phyloP scores from a whole-genome alignment of 1,140 invertebrate species.

The Lepidostoma basale region DNA sequence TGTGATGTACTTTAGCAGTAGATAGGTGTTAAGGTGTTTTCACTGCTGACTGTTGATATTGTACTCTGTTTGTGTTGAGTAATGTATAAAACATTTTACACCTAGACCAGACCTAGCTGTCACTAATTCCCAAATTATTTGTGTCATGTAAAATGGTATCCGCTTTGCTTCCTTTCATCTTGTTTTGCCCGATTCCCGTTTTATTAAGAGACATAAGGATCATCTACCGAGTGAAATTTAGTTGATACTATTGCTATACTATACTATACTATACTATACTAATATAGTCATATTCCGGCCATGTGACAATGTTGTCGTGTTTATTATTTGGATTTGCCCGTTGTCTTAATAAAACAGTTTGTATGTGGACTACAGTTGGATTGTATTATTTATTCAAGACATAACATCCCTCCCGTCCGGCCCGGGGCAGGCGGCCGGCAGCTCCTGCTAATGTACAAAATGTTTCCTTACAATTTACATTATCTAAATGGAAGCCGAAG shows the following conservation, averaged over 20 bases:
- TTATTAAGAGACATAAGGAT: constrained; percentile 39
- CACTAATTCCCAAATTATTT: constrained; percentile 56
- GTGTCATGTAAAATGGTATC: constrained; percentile 63
- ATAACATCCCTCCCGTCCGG: constrained; percentile 36
- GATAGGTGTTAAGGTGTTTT: constrained; percentile 67
- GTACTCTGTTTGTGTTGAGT: constrained; percentile 48
- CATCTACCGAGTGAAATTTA: constrained; percentile 36
- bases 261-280: constrained; percentile 35
- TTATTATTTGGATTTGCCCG: constrained; percentile 43
- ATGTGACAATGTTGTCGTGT: constrained; percentile 36
- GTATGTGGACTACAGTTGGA: constrained; percentile 47
- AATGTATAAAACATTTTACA: constrained; percentile 61
- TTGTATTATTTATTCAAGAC: constrained; percentile 45
- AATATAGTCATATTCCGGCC: constrained; percentile 42
- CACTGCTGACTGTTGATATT: constrained; percentile 56
- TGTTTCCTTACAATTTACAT: constrained; percentile 15
- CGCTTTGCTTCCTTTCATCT: constrained; percentile 59
- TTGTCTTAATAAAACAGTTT: constrained; percentile 47
- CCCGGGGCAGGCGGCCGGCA: neutral
- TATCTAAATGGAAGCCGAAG: constrained; percentile 18
- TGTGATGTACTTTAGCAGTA: constrained; percentile 81
- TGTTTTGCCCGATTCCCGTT: constrained; percentile 30
- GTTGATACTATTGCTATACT: constrained; percentile 28
- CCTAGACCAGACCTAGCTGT: constrained; percentile 67
- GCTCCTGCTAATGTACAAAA: constrained; percentile 14